These are phyloP conservation scores for Pachliopta kotzebuea DNA, from an alignment of 2,888 invertebrate genomes.

Conservation along the genomic window DNA sequence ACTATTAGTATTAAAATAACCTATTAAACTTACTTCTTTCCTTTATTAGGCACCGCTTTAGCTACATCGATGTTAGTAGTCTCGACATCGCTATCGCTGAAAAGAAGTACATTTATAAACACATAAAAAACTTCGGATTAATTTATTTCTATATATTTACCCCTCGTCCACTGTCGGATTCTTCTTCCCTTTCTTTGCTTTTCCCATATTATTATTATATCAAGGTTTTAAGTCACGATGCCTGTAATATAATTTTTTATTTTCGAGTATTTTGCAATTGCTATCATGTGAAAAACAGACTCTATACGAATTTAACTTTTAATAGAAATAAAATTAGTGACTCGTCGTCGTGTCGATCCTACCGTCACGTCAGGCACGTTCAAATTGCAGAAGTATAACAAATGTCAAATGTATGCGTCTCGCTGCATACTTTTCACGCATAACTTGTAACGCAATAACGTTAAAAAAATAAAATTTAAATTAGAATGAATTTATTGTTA, in stretches of 20 bases:
- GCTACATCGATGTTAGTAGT: conserved; percentile 63
- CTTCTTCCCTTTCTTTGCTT: conserved; percentile 91
- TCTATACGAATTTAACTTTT: conserved; percentile 53
- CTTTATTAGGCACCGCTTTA: conserved; percentile 62
- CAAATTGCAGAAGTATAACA: background rate
- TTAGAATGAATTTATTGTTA: background rate
- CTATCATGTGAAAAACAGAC: conserved; percentile 77
- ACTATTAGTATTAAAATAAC: conserved; percentile 47
- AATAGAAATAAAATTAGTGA: conserved; percentile 44
- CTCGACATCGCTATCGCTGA: conserved; percentile 83
- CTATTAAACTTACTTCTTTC: conserved; percentile 73
- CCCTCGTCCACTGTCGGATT: conserved; percentile 86
- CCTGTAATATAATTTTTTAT: conserved; percentile 60
- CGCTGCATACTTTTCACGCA: background rate
- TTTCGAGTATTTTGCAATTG: conserved; percentile 62
- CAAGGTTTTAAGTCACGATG: conserved; percentile 66
- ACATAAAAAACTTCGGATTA: conserved; percentile 40
- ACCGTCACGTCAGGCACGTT: conserved; percentile 32
- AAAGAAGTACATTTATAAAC: conserved; percentile 40
- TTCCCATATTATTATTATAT: conserved; percentile 82
- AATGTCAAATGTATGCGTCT: background rate
- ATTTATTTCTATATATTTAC: conserved; percentile 77
- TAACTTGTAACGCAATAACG: background rate
- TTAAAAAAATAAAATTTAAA: background rate
- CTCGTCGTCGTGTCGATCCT: conserved; percentile 64